Evolutionary conservation across 2,888 invertebrate genomes (phyloP).

Genomic region (Machimus atricapillus): DNA sequence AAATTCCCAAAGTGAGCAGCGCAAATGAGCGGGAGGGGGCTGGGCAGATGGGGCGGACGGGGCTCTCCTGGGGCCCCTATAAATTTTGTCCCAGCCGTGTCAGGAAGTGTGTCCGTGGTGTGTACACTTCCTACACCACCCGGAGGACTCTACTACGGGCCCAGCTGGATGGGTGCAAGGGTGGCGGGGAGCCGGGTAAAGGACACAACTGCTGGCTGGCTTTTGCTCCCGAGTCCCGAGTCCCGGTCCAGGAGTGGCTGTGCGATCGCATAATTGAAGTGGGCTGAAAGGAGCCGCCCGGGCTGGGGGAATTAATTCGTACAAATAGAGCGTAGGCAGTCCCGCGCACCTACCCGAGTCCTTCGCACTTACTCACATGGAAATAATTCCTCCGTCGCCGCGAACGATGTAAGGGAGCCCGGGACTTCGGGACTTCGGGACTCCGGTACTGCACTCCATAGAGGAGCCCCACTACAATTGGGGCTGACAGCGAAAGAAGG

Average conservation of each 20-base stretch:
- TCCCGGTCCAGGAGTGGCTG: background rate
- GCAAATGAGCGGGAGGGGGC: background rate
- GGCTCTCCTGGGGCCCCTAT: background rate
- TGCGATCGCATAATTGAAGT: constrained; percentile 39
- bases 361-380: constrained; percentile 28
- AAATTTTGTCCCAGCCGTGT: constrained; percentile 25
- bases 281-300: constrained; percentile 1
- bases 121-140: constrained; percentile 32
- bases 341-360: background rate
- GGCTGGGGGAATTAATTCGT: constrained; percentile 14
- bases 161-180: background rate
- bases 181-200: background rate
- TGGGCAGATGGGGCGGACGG: background rate
- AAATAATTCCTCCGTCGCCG: constrained; percentile 7
- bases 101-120: constrained; percentile 32
- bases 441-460: background rate
- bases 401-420: background rate
- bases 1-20: constrained; percentile 24
- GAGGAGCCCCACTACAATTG: background rate
- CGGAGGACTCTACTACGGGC: background rate
- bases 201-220: constrained; percentile 4
- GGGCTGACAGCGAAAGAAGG: constrained; percentile 10
- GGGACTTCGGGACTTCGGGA: background rate
- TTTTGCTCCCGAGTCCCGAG: background rate
- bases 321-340: constrained; percentile 11